These are phyloP conservation scores for Acrobasis consociella DNA, from an alignment of 2,888 invertebrate species.

Conservation along the genomic window DNA sequence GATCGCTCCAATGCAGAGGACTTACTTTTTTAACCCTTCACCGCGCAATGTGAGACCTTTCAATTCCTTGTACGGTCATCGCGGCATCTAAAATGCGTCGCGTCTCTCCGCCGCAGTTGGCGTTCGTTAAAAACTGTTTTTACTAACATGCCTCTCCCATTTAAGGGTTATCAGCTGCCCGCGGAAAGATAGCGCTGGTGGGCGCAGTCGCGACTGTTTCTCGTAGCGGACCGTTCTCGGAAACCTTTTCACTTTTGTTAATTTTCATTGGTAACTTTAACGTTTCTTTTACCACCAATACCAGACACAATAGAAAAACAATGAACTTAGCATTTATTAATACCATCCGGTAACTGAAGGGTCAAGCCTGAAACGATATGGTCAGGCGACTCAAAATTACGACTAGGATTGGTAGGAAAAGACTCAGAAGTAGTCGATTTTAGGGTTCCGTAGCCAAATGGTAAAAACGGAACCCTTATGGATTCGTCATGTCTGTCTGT, in stretches of 20 bases:
- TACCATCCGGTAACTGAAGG: too few species aligned
- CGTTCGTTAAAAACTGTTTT: conserved; percentile 18
- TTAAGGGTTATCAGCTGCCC: conserved; percentile 10
- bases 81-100: conserved; percentile 9
- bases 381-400: too few species aligned
- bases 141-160: conserved; percentile 9
- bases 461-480: too few species aligned
- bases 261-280: neutral
- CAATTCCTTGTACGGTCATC: conserved; percentile 8
- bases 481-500: too few species aligned
- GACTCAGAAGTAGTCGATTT: too few species aligned
- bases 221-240: neutral
- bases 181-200: conserved; percentile 1
- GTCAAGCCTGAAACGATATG: too few species aligned
- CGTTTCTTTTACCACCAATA: too few species aligned
- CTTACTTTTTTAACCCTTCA: too few species aligned
- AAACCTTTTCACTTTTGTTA: neutral
- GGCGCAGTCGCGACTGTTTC: conserved; percentile 1
- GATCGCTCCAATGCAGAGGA: neutral
- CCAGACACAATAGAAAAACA: too few species aligned
- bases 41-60: neutral
- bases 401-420: too few species aligned
- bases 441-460: too few species aligned
- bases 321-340: too few species aligned
- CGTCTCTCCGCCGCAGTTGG: neutral